Evolutionary conservation across 1,140 invertebrate species (phyloP), one percentile per base, ranked within the genome.

Genomic region (Sitobion miscanthi): DNA sequence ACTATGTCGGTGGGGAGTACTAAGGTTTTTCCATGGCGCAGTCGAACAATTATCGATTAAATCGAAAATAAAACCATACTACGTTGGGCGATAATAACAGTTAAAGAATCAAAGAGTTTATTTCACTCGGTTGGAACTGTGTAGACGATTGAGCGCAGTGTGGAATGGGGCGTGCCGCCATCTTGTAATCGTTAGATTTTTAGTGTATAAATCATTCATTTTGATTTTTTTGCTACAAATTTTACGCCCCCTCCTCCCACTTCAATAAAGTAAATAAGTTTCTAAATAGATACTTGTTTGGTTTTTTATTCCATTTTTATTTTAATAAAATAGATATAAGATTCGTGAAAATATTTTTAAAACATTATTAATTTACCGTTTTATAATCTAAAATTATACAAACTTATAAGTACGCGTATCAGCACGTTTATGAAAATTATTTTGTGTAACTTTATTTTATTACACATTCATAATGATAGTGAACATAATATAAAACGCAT

Each of bases 201-300:
- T 77, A 14, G 30, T 0, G n/a, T n/a, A n/a, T 17, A 35, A 77
- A n/a, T n/a, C 62, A 77, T 77, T 77, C 0, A 20, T 17, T 77
- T 77, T 69, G 14, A 6, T n/a, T 69, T 77, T 62, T 69, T 69
- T n/a, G 11, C 30, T 14, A 14, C 2, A 69, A 30, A n/a, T n/a
- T 69, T 2, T 77, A 77, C 3, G n/a, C n/a, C 52, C 21, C 30
- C 0, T 1, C 0, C 30, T 9, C 45, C 9, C 5, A 1, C 0
- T 77, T 77, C 0, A 77, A 77, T 17, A 17, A 20, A 69, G 9
- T 14, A 30, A 30, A n/a, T 30, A 77, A 2, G 3, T 17, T 77
- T 77, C 14, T 77, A n/a, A 77, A 17, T 57, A 49, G 47, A 4
- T 62, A 62, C 25, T 62, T 9, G 23, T 42, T 42, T 42, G 2